phyloP scores from a whole-genome alignment of 2,113 vertebrate genomes.

The Lepus americanus region DNA sequence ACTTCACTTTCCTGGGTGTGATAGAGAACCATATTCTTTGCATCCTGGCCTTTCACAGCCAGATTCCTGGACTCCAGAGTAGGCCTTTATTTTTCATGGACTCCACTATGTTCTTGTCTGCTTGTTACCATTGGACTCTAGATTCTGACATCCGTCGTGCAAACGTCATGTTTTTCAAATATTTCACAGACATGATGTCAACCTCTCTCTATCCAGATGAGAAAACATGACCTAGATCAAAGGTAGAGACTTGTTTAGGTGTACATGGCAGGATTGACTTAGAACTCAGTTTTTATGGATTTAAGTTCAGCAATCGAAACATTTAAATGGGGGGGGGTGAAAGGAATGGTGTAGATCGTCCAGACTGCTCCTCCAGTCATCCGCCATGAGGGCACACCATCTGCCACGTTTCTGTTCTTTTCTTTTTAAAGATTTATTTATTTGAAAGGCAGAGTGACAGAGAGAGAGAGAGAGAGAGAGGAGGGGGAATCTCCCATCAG shows the following conservation, averaged over 20 bases:
- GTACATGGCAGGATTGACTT: background rate
- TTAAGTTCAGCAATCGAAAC: background rate
- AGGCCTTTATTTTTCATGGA: background rate
- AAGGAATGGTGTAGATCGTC: no score
- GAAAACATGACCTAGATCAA: background rate
- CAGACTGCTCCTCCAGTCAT: background rate
- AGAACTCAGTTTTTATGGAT: background rate
- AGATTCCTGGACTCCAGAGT: background rate
- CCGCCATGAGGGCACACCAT: background rate
- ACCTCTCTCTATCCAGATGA: background rate
- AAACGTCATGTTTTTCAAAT: background rate
- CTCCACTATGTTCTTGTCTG: background rate
- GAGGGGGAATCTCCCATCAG: no score
- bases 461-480: no score
- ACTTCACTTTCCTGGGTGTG: background rate
- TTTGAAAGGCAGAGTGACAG: no score
- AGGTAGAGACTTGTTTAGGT: background rate
- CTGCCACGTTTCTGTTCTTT: no score
- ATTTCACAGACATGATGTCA: background rate
- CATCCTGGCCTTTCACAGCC: background rate
- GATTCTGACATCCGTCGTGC: background rate
- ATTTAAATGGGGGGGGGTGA: background rate
- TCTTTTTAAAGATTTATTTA: no score
- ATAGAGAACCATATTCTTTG: background rate
- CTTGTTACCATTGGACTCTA: background rate